Evolutionary conservation across 2,888 invertebrate species (phyloP), one percentile per base, ranked within the genome.

Genomic region (Hyppa rectilinea): DNA sequence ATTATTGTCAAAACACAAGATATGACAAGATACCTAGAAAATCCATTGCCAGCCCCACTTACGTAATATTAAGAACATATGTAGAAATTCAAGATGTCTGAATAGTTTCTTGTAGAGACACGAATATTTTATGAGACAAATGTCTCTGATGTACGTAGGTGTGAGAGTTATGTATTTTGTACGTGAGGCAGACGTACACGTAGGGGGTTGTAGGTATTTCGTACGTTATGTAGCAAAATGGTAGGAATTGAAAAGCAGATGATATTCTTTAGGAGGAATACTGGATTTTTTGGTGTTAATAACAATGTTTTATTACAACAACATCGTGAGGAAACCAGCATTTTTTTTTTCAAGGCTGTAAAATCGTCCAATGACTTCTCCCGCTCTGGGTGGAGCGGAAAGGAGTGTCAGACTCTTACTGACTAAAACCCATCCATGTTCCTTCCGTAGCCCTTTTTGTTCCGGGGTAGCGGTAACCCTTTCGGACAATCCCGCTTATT

Each of bases 101-200:
- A 52, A 65, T 68, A 76, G 75, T 81, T 72, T 71, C 78, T 68
- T 69, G 61, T 60, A 58, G 50, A 43, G 62, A 43, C 56, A 49
- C 60, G 74, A 84, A 84, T 84, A 84, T 84, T 84, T 84, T 80
- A 84, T 83, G 67, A 83, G 83, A 81, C 78, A 79, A 75, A 78
- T 76, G 82, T 75, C 55, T 68, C 40, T 6, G 38, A 23, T 52
- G 50, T 29, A 45, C 29, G 65, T 71, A 67, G 62, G 71, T 75
- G 65, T 31, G 40, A 58, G 71, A 71, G 50, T 61, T 73, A 70
- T 75, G 73, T 73, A 17, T 66, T 68, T 59, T 26, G 40, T 68
- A 77, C 79, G 80, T 79, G 80, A 58, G 60, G 26, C 68, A n/a
- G 17, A 14, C 59, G 2, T 40, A 7, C 26, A 36, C 2, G 12